phyloP scores from a whole-genome alignment of 2,113 vertebrate species.

The Forbesichthys agassizii region DNA sequence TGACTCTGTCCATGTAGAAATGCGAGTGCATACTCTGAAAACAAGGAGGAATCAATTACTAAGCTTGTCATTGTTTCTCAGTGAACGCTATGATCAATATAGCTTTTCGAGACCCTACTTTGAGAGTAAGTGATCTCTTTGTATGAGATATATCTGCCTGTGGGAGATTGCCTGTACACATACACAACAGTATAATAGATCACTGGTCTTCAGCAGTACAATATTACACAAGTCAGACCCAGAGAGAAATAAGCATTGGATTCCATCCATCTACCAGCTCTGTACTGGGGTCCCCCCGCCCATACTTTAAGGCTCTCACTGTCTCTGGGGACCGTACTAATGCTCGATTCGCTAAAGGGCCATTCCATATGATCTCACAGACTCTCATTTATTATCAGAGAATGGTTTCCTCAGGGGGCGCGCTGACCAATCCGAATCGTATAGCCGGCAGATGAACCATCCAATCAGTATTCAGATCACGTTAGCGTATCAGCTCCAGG shows the following conservation, averaged over 20 bases:
- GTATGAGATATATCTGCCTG: conserved; percentile 34
- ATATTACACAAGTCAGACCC: conserved; percentile 28
- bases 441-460: conserved; percentile 30
- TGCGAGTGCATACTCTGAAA: conserved; percentile 27
- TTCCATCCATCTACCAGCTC: conserved; percentile 16
- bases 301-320: background rate
- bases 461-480: conserved; percentile 51
- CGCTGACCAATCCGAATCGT: conserved; percentile 53
- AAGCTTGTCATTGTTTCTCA: conserved; percentile 35
- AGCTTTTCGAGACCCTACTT: conserved; percentile 39
- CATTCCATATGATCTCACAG: conserved; percentile 62
- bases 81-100: conserved; percentile 50
- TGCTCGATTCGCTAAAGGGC: conserved; percentile 61
- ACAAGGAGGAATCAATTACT: conserved; percentile 42
- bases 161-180: conserved; percentile 15
- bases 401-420: conserved; percentile 42
- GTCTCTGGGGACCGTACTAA: conserved; percentile 46
- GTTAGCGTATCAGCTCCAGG: conserved; percentile 22
- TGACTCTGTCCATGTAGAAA: conserved; percentile 36
- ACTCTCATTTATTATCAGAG: conserved; percentile 66
- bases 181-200: conserved; percentile 20
- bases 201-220: conserved; percentile 20
- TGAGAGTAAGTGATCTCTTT: conserved; percentile 23
- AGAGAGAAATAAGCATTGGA: conserved; percentile 23
- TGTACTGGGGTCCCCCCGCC: conserved; percentile 12